These are phyloP conservation scores for Melieria omissa DNA, from an alignment of 2,888 invertebrate genomes.

Conservation along the genomic window DNA sequence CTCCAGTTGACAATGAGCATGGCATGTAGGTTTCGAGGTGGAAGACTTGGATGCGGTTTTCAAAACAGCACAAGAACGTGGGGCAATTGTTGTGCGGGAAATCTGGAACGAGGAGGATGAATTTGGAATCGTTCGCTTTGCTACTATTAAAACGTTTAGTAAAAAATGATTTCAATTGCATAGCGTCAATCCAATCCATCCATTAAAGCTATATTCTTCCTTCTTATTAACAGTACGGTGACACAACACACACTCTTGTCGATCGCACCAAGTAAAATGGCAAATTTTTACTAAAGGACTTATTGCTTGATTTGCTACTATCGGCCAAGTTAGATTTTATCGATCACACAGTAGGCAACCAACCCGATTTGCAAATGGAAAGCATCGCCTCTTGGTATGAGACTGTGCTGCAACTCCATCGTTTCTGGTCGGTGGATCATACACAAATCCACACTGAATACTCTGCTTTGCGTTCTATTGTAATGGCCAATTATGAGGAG, in stretches of 20 bases:
- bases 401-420: slow-evolving; percentile 72
- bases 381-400: slow-evolving; percentile 87
- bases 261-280: slow-evolving; percentile 88
- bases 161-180: not conserved
- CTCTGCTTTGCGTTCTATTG: slow-evolving; percentile 95
- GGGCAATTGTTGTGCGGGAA: slow-evolving; percentile 86
- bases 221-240: slow-evolving; percentile 81
- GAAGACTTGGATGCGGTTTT: slow-evolving; percentile 92
- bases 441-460: slow-evolving; percentile 94
- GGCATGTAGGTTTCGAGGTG: slow-evolving; percentile 92
- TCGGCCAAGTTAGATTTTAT: slow-evolving; percentile 83
- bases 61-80: slow-evolving; percentile 83
- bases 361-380: slow-evolving; percentile 93
- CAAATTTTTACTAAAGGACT: slow-evolving; percentile 83
- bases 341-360: slow-evolving; percentile 98
- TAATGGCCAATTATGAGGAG: slow-evolving; percentile 97
- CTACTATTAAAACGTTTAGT: slow-evolving; percentile 87
- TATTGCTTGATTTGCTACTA: slow-evolving; percentile 74
- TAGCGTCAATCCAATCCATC: not conserved
- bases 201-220: too few species aligned
- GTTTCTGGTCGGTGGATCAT: slow-evolving; percentile 99
- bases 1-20: slow-evolving; percentile 81
- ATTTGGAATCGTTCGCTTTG: slow-evolving; percentile 85
- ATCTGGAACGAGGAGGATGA: slow-evolving; percentile 92
- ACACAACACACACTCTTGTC: slow-evolving; percentile 94